phyloP scores from a whole-genome alignment of 2,113 vertebrate species.

The Scalopus aquaticus region DNA sequence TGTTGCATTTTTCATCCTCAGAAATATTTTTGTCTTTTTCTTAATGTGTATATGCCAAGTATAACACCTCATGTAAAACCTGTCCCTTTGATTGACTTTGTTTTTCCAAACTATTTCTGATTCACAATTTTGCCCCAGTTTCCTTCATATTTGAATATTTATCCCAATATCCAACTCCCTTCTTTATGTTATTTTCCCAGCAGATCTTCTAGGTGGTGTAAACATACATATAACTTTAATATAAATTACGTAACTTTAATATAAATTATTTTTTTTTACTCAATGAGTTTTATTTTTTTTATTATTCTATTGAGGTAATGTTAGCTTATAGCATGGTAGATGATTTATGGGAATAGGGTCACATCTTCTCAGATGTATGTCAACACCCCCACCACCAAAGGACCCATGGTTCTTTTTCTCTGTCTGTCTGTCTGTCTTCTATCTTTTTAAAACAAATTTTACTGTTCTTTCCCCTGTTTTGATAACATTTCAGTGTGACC shows the following conservation, averaged over 20 bases:
- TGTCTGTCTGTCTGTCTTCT: too few species aligned
- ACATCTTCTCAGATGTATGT: too few species aligned
- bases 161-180: neutral
- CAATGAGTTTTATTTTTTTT: too few species aligned
- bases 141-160: neutral
- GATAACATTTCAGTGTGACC: neutral
- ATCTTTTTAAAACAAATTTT: neutral
- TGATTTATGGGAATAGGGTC: too few species aligned
- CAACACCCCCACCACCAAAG: too few species aligned
- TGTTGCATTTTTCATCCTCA: neutral
- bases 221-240: too few species aligned
- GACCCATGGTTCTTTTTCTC: too few species aligned
- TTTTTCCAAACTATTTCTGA: neutral
- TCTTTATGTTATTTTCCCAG: neutral
- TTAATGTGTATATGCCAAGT: neutral
- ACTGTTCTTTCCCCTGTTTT: neutral
- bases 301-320: too few species aligned
- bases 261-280: too few species aligned
- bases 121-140: neutral
- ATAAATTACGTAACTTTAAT: too few species aligned
- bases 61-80: neutral
- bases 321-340: too few species aligned
- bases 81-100: neutral
- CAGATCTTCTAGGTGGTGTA: too few species aligned
- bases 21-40: neutral